Percentiles rank a stretch among this genome's conserved stretches.
These are phyloP conservation scores for Argopecten irradians DNA, from an alignment of 1,140 invertebrate species.

Conservation along the genomic window DNA sequence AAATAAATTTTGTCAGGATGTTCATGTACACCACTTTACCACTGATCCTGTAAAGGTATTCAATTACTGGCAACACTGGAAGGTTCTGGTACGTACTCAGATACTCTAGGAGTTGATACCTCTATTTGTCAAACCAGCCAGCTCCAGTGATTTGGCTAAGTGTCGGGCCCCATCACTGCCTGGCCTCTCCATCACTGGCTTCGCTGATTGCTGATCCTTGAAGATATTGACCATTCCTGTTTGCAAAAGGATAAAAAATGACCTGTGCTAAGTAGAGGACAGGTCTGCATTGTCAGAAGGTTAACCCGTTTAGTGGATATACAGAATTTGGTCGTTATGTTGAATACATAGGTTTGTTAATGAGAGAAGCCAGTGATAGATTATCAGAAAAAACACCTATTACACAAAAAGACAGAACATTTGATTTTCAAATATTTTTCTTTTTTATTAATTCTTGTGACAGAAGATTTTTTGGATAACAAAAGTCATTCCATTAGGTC, in stretches of 20 bases:
- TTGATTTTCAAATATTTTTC: too few relatives aligned
- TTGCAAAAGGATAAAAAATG: neutral
- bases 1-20: neutral
- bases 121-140: neutral
- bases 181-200: neutral
- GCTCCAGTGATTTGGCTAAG: neutral
- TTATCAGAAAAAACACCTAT: too few relatives aligned
- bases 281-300: neutral
- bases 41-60: neutral
- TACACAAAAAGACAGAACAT: too few relatives aligned
- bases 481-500: too few relatives aligned
- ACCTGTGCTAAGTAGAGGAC: neutral
- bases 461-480: too few relatives aligned
- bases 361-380: too few relatives aligned
- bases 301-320: neutral
- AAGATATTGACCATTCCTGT: neutral
- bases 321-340: neutral
- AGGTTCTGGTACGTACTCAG: neutral
- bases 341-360: too few relatives aligned
- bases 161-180: too few relatives aligned
- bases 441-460: too few relatives aligned
- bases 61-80: neutral
- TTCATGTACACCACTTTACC: neutral
- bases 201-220: neutral
- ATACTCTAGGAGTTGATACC: neutral